Base-by-base conservation (phyloP, 1,140 invertebrate species). In the Tetragonula clypearis region DNA sequence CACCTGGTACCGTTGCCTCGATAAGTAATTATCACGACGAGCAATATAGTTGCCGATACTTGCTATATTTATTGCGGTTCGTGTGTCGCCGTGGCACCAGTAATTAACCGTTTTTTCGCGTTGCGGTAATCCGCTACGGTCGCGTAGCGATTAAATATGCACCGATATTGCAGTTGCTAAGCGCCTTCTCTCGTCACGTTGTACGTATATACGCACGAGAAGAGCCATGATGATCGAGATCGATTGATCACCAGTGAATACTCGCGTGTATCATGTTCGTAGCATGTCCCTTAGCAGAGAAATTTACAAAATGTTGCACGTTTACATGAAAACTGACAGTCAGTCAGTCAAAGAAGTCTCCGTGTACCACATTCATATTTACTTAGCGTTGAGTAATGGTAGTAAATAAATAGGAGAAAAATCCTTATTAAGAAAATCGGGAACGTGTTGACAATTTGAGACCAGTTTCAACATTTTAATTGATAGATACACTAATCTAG, bases 71-170 rank as follows among this genome's bases (percentile, higher is more conserved):
- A 80, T 85, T 55, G 53, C 58, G 19, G 35, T 26, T 41, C 56
- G 30, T 68, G 30, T 17, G 68, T 84, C 72, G 66, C 66, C 53
- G 58, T 35, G 23, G 26, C 73, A 9, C 23, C 26, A 49, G 87
- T 66, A 80, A 88, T 86, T 88, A 88, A 89, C 56, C 62, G 56
- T 88, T 88, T 88, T 88, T 69, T 72, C 75, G 74, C 73, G 72
- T 72, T 65, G 75, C 58, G 12, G 71, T 71, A 79, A 88, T 88
- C 69, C 84, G 56, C 56, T n/a, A 73, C 69, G 65, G 68, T 65
- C 60, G 41, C 60, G 49, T 14, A 17, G 55, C 11, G 75, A 69
- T 71, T 80, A 78, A 71, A 21, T 79, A 84, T 71, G 55, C 55
- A 55, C 49, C n/a, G n/a, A 53, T 60, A 69, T 60, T 62, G 75